Percentiles rank a stretch among this genome's conserved stretches.
Conservation (phyloP, 2,888 invertebrate species). For the Ormyrus thymus region DNA sequence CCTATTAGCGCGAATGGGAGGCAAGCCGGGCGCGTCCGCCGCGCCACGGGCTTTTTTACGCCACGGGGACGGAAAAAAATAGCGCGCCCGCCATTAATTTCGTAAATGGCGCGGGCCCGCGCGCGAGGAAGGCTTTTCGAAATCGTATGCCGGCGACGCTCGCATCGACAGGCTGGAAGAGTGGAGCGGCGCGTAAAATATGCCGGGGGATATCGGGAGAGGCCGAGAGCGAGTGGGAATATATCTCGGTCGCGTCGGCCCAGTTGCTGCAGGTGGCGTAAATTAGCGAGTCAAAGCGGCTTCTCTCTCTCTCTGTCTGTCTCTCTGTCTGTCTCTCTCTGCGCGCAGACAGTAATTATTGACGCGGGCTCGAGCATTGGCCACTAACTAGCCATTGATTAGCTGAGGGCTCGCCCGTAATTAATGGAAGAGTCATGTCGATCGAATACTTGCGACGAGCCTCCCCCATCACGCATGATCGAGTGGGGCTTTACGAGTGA, state of each 20-base stretch:
- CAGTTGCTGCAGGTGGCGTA: slow-evolving; percentile 66
- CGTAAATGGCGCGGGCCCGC: too few species aligned
- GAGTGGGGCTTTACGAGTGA: slow-evolving; percentile 30
- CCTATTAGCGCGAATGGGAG: slow-evolving; percentile 21
- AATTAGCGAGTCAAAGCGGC: slow-evolving; percentile 70
- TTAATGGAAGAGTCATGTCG: slow-evolving; percentile 70
- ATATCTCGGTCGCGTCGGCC: slow-evolving; percentile 34
- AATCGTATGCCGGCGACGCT: too few species aligned
- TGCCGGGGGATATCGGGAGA: too few species aligned
- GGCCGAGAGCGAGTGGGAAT: not conserved
- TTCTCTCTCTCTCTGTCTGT: slow-evolving; percentile 17
- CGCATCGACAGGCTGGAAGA: too few species aligned
- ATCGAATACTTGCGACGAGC: slow-evolving; percentile 4
- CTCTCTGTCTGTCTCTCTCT: slow-evolving; percentile 14
- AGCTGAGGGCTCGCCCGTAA: slow-evolving; percentile 68
- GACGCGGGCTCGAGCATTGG: slow-evolving; percentile 69
- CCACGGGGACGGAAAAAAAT: too few species aligned
- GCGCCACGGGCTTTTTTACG: too few species aligned
- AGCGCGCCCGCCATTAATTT: too few species aligned
- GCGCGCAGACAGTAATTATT: slow-evolving; percentile 67
- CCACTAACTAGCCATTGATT: slow-evolving; percentile 73
- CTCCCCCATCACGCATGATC: not conserved
- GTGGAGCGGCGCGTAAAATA: too few species aligned
- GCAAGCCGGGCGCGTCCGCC: not conserved
- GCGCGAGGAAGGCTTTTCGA: too few species aligned